These are phyloP conservation scores for Dromiciops gliroides DNA, from an alignment of 2,113 vertebrate genomes.

Conservation along the genomic window DNA sequence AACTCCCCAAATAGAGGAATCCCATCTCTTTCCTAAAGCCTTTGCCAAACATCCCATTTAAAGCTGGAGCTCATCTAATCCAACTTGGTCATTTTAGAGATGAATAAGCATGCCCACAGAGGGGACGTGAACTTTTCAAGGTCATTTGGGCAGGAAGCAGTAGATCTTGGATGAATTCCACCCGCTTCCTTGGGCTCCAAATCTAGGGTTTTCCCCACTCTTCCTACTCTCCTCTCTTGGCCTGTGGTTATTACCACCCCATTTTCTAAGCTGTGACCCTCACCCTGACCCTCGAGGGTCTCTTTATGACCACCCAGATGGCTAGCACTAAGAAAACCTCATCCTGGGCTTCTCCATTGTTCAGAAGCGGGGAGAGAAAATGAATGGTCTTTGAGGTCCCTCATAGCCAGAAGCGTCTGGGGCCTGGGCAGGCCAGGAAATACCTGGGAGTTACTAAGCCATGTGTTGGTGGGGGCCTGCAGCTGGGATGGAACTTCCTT, in stretches of 20 bases:
- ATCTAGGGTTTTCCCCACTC: neutral
- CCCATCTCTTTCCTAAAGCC: neutral
- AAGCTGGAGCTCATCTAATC: neutral
- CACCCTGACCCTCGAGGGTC: neutral
- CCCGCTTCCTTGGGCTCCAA: neutral
- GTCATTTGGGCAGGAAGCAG: neutral
- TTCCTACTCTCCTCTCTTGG: neutral
- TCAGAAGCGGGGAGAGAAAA: neutral
- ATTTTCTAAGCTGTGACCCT: neutral
- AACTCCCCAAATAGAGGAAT: neutral
- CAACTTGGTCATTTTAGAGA: neutral
- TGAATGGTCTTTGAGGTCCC: neutral
- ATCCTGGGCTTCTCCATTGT: neutral
- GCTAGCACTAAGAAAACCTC: neutral
- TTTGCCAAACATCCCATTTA: neutral
- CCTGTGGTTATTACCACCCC: neutral
- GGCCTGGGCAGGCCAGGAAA: neutral
- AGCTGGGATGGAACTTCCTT: conserved; percentile 15
- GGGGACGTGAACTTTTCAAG: neutral
- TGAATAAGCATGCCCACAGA: neutral
- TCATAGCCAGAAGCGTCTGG: neutral
- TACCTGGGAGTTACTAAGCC: neutral
- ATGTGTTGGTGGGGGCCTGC: neutral
- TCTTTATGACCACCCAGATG: neutral
- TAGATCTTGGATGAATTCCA: neutral